phyloP scores from a whole-genome alignment of 2,888 invertebrate species.

The Lacanobia oleracea region DNA sequence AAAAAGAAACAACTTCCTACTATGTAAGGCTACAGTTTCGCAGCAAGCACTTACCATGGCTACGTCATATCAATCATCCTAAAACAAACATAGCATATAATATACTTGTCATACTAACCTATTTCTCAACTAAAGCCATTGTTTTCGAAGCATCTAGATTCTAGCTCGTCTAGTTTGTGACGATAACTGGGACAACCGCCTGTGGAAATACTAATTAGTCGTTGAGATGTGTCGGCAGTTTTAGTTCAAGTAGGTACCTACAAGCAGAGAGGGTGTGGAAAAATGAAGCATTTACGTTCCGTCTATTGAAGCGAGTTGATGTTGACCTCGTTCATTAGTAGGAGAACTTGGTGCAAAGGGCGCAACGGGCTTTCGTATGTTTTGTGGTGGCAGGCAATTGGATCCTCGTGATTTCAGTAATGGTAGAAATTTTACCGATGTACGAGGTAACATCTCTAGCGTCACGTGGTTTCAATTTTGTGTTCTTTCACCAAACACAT shows the following conservation, averaged over 20 bases:
- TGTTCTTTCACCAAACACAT: no score
- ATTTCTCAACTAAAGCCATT: neutral
- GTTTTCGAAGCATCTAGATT: conserved; percentile 41
- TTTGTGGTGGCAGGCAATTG: no score
- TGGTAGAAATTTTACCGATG: neutral
- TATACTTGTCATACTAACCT: conserved; percentile 51
- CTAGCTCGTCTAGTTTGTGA: conserved; percentile 63
- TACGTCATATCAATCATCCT: neutral
- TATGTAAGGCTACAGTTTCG: neutral
- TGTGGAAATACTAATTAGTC: conserved; percentile 60
- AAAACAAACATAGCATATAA: neutral
- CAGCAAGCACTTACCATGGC: neutral
- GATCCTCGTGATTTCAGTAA: neutral
- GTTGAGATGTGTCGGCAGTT: conserved; percentile 41
- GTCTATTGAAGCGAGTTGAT: conserved; percentile 6
- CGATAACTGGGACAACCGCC: conserved; percentile 59
- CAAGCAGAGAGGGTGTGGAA: conserved; percentile 18
- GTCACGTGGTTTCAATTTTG: no score
- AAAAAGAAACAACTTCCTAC: no score
- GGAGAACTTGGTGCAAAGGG: neutral
- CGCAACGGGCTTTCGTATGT: neutral
- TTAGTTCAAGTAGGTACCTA: conserved; percentile 26
- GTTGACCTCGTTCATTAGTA: conserved; percentile 38
- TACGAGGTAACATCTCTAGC: no score
- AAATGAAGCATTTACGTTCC: conserved; percentile 34